A percentile compares a stretch with the other conserved stretches of the same genome.
Conservation (phyloP, 1,140 invertebrate species). For the Bilobella aurantiaca region DNA sequence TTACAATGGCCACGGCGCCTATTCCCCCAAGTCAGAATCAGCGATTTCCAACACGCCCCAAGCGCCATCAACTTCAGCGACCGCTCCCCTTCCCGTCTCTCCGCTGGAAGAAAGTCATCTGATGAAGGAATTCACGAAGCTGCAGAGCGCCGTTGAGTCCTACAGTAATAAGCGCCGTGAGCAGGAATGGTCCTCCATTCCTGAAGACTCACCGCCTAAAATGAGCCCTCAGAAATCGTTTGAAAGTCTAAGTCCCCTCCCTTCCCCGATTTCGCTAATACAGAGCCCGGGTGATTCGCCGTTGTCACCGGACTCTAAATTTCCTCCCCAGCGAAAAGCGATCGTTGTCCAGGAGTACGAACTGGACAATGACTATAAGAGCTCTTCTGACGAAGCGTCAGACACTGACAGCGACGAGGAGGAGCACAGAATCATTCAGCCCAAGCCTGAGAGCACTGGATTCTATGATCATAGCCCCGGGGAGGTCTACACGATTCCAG, state of each 20-base stretch:
- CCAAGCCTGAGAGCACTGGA: conserved; percentile 14
- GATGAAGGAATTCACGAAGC: conserved; percentile 32
- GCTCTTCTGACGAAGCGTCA: conserved; percentile 31
- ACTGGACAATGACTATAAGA: conserved; percentile 29
- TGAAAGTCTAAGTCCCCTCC: conserved; percentile 16
- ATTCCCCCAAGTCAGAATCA: too few species aligned
- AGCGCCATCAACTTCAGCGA: background rate
- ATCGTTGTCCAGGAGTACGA: conserved; percentile 32
- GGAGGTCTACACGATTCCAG: conserved; percentile 48
- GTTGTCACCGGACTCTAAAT: conserved; percentile 25
- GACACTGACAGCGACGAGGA: conserved; percentile 32
- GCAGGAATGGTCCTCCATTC: conserved; percentile 3
- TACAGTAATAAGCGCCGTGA: conserved; percentile 22
- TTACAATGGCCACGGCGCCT: background rate
- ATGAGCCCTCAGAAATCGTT: conserved; percentile 15
- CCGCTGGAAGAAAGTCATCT: conserved; percentile 25
- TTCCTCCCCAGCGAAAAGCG: conserved; percentile 25
- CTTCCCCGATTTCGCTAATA: conserved; percentile 3
- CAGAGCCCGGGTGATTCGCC: conserved; percentile 14
- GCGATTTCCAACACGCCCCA: background rate
- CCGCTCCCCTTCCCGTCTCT: background rate
- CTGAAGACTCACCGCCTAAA: conserved; percentile 15
- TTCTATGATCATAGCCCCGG: conserved; percentile 45
- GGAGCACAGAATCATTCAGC: conserved; percentile 14
- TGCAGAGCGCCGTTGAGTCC: conserved; percentile 20